Percentiles rank a stretch among this genome's conserved stretches.
Evolutionary conservation across 1,140 invertebrate species (phyloP).

Genomic region (Teleopsis dalmanni): DNA sequence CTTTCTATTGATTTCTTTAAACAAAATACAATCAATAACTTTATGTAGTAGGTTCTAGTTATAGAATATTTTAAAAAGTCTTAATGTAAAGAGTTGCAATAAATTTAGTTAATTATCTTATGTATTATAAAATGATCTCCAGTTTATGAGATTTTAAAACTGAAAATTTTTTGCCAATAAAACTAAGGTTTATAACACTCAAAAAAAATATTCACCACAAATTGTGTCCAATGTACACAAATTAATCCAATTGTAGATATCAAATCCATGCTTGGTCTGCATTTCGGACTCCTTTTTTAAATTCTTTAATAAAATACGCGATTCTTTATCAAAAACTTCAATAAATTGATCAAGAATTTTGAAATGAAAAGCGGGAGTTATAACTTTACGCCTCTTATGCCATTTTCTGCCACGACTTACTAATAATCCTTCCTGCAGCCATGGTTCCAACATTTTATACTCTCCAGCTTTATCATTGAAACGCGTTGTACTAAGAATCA

Average conservation of each 20-base stretch:
- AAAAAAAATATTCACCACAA: constrained; percentile 49
- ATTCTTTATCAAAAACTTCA: constrained; percentile 62
- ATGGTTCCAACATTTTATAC: constrained; percentile 57
- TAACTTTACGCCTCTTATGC: constrained; percentile 67
- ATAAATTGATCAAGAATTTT: constrained; percentile 73
- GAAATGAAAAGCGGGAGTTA: constrained; percentile 84
- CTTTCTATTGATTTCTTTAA: too few relatives aligned
- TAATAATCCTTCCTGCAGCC: constrained; percentile 65
- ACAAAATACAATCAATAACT: too few relatives aligned
- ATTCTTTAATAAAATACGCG: constrained; percentile 50
- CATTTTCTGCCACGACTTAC: constrained; percentile 61
- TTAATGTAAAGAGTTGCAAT: too few relatives aligned
- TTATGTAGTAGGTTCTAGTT: too few relatives aligned
- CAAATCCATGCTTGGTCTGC: constrained; percentile 33
- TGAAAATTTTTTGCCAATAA: not conserved
- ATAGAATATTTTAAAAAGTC: too few relatives aligned
- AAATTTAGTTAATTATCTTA: too few relatives aligned
- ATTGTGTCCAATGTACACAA: constrained; percentile 67
- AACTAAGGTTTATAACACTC: not conserved
- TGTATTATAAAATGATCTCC: too few relatives aligned
- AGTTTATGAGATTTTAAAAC: too few relatives aligned
- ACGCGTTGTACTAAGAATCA: constrained; percentile 19
- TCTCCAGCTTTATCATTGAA: constrained; percentile 29
- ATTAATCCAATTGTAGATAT: constrained; percentile 58
- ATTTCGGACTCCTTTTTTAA: constrained; percentile 40